A percentile compares a stretch with the other conserved stretches of the same genome.
Evolutionary conservation across 92 coral and sea anemone genomes (phyloP).

Genomic region (Pocillopora meandrina): DNA sequence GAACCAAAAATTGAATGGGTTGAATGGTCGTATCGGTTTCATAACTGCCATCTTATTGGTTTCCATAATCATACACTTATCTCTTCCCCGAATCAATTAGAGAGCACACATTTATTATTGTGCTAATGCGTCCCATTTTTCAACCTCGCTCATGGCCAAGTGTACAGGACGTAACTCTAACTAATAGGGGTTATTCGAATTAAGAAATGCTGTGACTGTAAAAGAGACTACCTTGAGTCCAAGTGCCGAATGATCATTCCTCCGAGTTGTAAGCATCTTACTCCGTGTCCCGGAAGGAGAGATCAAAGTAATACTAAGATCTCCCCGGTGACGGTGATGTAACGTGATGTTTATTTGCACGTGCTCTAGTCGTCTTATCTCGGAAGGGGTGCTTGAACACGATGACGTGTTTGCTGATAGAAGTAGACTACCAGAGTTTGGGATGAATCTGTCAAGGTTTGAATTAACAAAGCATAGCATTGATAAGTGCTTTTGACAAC

Average conservation of each 20-base stretch:
- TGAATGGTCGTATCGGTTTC: too few species aligned
- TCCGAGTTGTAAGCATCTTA: constrained; percentile 76
- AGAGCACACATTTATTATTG: too few species aligned
- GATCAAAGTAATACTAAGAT: constrained; percentile 71
- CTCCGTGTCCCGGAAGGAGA: constrained; percentile 93
- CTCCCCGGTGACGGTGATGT: constrained; percentile 83
- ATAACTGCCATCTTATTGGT: too few species aligned
- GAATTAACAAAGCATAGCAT: background rate
- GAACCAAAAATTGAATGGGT: too few species aligned
- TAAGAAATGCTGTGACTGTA: background rate
- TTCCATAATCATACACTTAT: too few species aligned
- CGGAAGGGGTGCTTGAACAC: constrained; percentile 63
- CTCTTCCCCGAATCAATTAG: too few species aligned
- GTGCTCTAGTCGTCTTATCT: constrained; percentile 77
- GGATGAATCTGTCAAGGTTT: constrained; percentile 55
- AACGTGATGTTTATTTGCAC: constrained; percentile 78
- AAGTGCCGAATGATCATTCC: constrained; percentile 79
- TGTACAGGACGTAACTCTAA: background rate
- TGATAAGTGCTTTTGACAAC: too few species aligned
- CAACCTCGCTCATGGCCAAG: too few species aligned
- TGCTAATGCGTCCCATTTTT: too few species aligned
- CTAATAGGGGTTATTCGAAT: background rate
- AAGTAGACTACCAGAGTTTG: constrained; percentile 83
- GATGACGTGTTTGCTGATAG: constrained; percentile 77
- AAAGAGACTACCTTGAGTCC: constrained; percentile 69